Evolutionary conservation across 2,888 invertebrate species (phyloP).

Genomic region (Lycia hirtaria): DNA sequence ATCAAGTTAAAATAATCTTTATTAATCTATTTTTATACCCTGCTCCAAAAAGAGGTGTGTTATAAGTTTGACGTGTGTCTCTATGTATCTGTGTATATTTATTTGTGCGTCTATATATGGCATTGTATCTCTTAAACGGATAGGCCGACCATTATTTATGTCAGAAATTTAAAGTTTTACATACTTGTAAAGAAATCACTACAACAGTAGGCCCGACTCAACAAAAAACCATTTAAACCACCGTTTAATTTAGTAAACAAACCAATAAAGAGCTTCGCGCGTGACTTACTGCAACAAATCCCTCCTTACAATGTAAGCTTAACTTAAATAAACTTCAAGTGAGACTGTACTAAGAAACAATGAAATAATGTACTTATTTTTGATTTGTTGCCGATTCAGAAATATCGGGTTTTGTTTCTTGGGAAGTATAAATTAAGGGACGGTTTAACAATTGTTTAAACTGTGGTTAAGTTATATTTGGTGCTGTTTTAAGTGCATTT

Average conservation of each 20-base stretch:
- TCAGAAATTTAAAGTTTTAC: background rate
- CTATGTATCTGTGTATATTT: no score
- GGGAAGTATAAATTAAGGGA: background rate
- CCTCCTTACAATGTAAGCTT: slow-evolving; percentile 47
- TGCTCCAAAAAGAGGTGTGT: no score
- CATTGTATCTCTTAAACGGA: no score
- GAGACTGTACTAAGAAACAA: slow-evolving; percentile 38
- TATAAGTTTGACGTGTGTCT: no score
- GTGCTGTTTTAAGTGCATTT: background rate
- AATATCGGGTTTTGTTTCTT: slow-evolving; percentile 20
- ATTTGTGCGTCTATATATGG: no score
- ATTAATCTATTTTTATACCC: no score
- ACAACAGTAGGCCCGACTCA: slow-evolving; percentile 16
- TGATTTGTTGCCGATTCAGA: slow-evolving; percentile 28
- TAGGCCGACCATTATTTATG: no score
- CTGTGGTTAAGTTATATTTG: background rate
- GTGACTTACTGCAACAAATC: slow-evolving; percentile 48
- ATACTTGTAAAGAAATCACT: background rate
- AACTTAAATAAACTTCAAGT: slow-evolving; percentile 42
- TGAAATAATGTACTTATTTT: slow-evolving; percentile 32
- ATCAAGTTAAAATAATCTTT: no score
- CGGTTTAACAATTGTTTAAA: background rate
- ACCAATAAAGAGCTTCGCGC: slow-evolving; percentile 50
- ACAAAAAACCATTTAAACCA: slow-evolving; percentile 27
- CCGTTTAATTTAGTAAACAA: slow-evolving; percentile 44